Percentiles rank a stretch among this genome's conserved stretches.
Conservation (phyloP, 2,888 invertebrate genomes). For the Osedax frankpressi region DNA sequence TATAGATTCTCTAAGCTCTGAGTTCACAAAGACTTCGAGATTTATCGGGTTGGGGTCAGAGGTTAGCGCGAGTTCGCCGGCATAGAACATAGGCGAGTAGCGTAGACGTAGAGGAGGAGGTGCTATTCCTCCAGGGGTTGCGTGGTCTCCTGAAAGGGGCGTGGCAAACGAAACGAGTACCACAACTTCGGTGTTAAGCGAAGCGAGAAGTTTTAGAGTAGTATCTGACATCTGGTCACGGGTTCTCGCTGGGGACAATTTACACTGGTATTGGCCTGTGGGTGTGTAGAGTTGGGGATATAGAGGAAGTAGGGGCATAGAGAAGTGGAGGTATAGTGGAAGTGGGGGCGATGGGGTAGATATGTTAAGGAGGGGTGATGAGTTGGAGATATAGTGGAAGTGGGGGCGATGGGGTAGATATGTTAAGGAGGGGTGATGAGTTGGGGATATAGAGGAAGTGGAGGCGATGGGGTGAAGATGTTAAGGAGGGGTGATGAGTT, state of each 20-base stretch:
- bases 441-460: too few species aligned
- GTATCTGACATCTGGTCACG: background rate
- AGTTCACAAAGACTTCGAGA: background rate
- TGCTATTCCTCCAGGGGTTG: too few species aligned
- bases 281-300: background rate
- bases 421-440: too few species aligned
- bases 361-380: background rate
- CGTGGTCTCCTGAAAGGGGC: too few species aligned
- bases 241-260: background rate
- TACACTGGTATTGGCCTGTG: background rate
- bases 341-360: background rate
- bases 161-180: too few species aligned
- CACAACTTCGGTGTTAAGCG: background rate
- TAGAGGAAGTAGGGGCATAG: background rate
- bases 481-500: too few species aligned
- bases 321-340: background rate
- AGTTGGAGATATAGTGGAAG: too few species aligned
- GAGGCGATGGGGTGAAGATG: too few species aligned
- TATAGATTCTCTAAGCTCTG: background rate
- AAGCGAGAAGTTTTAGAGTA: background rate
- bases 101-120: background rate
- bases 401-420: too few species aligned
- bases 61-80: background rate
- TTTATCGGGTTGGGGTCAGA: background rate
- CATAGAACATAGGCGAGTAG: background rate